A percentile compares a stretch with the other conserved stretches of the same genome.
These are phyloP conservation scores for Cactoblastis cactorum DNA, from an alignment of 2,888 invertebrate genomes.

Conservation along the genomic window DNA sequence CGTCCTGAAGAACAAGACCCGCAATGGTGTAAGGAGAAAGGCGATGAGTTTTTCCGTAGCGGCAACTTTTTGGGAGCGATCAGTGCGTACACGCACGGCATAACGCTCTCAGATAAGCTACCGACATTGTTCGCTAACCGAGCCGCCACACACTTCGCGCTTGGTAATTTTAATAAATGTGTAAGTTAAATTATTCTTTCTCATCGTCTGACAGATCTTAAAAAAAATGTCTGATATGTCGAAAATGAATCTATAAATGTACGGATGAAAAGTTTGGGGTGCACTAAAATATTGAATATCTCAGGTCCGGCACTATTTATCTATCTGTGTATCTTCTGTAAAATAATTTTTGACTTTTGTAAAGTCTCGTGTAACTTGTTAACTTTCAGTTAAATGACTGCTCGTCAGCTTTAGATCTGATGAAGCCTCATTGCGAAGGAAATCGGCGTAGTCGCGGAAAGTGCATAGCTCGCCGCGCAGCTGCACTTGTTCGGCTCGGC, in stretches of 20 bases:
- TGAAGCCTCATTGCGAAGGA: conserved; percentile 84
- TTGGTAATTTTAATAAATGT: conserved; percentile 87
- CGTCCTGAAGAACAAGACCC: conserved; percentile 90
- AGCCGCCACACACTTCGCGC: conserved; percentile 87
- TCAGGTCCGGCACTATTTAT: too few relatives aligned
- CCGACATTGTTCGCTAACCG: conserved; percentile 87
- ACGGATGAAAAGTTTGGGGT: too few relatives aligned
- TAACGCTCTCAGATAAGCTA: conserved; percentile 85
- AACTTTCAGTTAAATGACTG: conserved; percentile 76
- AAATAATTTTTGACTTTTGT: too few relatives aligned
- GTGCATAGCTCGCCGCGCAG: conserved; percentile 86
- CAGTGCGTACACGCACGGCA: conserved; percentile 89
- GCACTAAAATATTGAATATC: too few relatives aligned
- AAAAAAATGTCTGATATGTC: too few relatives aligned
- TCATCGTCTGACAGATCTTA: too few relatives aligned
- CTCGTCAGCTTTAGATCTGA: conserved; percentile 84
- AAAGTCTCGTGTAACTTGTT: too few relatives aligned
- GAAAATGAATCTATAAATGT: too few relatives aligned
- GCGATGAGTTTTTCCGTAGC: conserved; percentile 86
- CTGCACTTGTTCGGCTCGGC: conserved; percentile 85
- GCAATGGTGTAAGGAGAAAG: conserved; percentile 89
- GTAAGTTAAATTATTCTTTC: too few relatives aligned
- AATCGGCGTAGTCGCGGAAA: conserved; percentile 85
- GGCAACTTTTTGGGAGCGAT: conserved; percentile 89
- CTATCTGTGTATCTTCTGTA: too few relatives aligned